Evolutionary conservation across 30 jellyfish, hydroid and myxozoan genomes (phyloP).

Genomic region (Phacellophora camtschatica): DNA sequence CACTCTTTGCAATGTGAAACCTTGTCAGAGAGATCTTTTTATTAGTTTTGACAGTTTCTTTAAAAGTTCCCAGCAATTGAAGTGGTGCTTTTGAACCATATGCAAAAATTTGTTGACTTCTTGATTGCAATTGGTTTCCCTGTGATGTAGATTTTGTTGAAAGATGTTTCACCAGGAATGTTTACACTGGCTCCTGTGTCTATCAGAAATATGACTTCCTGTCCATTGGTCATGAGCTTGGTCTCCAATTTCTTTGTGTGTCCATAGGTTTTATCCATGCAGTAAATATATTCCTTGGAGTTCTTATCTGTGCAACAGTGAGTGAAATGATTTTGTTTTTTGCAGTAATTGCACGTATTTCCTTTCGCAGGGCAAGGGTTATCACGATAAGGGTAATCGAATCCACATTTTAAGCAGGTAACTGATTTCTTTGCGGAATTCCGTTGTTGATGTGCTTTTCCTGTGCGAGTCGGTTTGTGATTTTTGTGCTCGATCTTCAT

Average conservation of each 20-base stretch:
- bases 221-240: slow-evolving; percentile 7
- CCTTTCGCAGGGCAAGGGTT: slow-evolving; percentile 51
- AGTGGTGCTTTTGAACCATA: slow-evolving; percentile 15
- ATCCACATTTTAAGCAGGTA: slow-evolving; percentile 53
- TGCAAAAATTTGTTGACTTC: not conserved
- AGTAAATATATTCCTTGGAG: slow-evolving; percentile 37
- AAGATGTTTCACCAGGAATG: no score
- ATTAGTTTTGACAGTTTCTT: slow-evolving; percentile 2
- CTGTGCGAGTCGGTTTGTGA: not conserved
- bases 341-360: slow-evolving; percentile 43
- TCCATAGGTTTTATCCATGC: not conserved
- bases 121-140: slow-evolving; percentile 3
- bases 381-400: slow-evolving; percentile 37
- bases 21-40: slow-evolving; percentile 1
- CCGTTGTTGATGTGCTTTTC: not conserved
- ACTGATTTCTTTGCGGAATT: not conserved
- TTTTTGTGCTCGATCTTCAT: not conserved
- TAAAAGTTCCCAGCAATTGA: not conserved
- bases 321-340: slow-evolving; percentile 46
- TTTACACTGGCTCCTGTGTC: slow-evolving; percentile 65
- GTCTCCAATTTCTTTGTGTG: slow-evolving; percentile 27
- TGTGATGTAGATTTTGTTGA: no score
- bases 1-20: slow-evolving; percentile 17
- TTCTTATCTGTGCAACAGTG: slow-evolving; percentile 41
- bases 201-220: not conserved